These are phyloP conservation scores for Microcebus murinus DNA, from an alignment of 2,113 vertebrate genomes.

Conservation along the genomic window DNA sequence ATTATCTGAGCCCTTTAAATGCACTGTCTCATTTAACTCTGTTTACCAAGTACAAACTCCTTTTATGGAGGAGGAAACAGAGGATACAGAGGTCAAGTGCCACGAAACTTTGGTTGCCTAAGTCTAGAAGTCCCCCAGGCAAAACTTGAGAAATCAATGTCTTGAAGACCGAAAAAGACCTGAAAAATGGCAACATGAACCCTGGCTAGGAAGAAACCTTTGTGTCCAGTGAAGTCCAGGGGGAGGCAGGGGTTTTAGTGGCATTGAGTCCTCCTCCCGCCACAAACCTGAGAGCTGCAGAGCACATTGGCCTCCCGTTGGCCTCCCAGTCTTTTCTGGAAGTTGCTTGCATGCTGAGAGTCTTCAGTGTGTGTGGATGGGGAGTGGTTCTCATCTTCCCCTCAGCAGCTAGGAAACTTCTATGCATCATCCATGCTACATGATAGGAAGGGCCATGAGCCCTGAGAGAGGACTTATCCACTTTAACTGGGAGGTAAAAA, in stretches of 20 bases:
- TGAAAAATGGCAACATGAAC: not conserved
- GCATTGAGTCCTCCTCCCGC: not conserved
- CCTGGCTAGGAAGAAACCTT: not conserved
- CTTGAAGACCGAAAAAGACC: not conserved
- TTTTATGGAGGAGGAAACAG: not conserved
- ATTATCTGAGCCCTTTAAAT: not conserved
- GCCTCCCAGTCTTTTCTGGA: not conserved
- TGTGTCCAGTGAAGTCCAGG: rapidly evolving
- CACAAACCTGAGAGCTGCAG: not conserved
- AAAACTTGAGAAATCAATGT: not conserved
- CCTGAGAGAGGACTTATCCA: not conserved
- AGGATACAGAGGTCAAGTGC: not conserved
- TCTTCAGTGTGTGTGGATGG: rapidly evolving
- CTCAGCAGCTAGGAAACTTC: not conserved
- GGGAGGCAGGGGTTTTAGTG: not conserved
- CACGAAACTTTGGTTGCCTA: not conserved
- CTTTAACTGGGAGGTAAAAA: not conserved
- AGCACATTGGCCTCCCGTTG: too few species aligned
- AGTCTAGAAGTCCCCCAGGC: not conserved
- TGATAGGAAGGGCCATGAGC: slow-evolving; percentile 2
- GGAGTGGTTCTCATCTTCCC: not conserved
- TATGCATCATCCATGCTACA: not conserved
- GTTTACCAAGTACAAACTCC: not conserved
- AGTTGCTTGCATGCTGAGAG: not conserved
- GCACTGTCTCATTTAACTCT: slow-evolving; percentile 9